phyloP scores from a whole-genome alignment of 2,888 invertebrate species.

The Andrena bucephala region DNA sequence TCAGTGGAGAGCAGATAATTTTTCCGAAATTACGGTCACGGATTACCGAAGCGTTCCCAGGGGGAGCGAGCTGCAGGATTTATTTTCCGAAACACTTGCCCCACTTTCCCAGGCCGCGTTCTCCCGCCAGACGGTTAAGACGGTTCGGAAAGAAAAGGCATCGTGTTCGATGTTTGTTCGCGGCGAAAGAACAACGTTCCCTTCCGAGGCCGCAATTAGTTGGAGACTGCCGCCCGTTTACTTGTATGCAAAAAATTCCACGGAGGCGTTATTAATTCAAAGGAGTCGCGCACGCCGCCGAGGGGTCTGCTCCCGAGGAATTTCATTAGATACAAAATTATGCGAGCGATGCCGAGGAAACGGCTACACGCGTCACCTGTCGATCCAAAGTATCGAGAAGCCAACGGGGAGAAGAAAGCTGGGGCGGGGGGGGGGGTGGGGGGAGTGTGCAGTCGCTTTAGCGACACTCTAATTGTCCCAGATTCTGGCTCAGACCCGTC shows the following conservation, averaged over 20 bases:
- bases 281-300: not conserved
- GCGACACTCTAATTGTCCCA: not conserved
- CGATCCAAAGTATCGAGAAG: constrained; percentile 6
- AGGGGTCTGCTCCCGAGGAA: constrained; percentile 14
- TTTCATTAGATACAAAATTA: constrained; percentile 49
- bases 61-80: not conserved
- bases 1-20: constrained; percentile 1
- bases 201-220: constrained; percentile 38
- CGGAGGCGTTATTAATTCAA: constrained; percentile 30
- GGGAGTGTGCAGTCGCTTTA: not conserved
- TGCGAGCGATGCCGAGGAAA: constrained; percentile 3
- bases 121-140: not conserved
- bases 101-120: not conserved
- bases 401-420: not conserved
- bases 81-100: constrained; percentile 11
- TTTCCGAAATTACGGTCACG: constrained; percentile 22
- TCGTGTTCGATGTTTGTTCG: not conserved
- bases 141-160: not conserved
- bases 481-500: not conserved
- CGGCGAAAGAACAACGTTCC: not conserved
- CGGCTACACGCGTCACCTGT: constrained; percentile 19
- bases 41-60: not conserved
- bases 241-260: constrained; percentile 25
- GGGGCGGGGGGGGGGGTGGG: no score
- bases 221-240: constrained; percentile 7